phyloP scores from a whole-genome alignment of 2,113 vertebrate genomes.

The Myotis brandtii region DNA sequence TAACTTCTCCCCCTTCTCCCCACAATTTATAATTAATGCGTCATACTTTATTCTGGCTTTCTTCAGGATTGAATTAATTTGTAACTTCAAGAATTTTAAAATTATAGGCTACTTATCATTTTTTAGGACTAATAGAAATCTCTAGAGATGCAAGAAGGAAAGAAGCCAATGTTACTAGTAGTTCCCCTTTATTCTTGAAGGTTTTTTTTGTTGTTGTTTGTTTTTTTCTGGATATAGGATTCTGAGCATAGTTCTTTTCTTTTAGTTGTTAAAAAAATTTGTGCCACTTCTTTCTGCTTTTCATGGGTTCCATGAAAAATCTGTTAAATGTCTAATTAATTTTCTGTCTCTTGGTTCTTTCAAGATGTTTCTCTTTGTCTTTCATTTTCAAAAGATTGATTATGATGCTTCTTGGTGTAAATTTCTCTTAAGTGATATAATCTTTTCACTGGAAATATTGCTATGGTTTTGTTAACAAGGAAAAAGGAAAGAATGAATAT shows the following conservation, averaged over 20 bases:
- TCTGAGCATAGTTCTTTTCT: neutral
- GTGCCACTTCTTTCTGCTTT: neutral
- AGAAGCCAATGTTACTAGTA: neutral
- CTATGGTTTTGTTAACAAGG: neutral
- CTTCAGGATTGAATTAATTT: neutral
- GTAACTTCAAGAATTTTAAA: neutral
- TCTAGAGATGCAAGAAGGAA: neutral
- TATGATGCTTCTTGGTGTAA: neutral
- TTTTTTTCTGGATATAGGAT: neutral
- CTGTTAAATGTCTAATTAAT: neutral
- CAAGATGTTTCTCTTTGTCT: neutral
- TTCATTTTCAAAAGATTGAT: neutral
- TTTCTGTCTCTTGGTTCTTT: neutral
- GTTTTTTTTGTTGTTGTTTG: neutral
- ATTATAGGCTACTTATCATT: neutral
- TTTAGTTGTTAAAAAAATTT: neutral
- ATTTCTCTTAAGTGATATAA: neutral
- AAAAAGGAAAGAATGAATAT: neutral
- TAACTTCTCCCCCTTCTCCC: neutral
- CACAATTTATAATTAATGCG: neutral
- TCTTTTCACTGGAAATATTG: neutral
- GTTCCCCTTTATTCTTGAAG: neutral
- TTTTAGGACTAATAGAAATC: neutral
- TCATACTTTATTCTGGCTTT: neutral
- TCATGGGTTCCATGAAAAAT: neutral